Evolutionary conservation across 2,113 vertebrate species (phyloP), one percentile per base, ranked within the genome.

Genomic region (Poeciliopsis retropinna): DNA sequence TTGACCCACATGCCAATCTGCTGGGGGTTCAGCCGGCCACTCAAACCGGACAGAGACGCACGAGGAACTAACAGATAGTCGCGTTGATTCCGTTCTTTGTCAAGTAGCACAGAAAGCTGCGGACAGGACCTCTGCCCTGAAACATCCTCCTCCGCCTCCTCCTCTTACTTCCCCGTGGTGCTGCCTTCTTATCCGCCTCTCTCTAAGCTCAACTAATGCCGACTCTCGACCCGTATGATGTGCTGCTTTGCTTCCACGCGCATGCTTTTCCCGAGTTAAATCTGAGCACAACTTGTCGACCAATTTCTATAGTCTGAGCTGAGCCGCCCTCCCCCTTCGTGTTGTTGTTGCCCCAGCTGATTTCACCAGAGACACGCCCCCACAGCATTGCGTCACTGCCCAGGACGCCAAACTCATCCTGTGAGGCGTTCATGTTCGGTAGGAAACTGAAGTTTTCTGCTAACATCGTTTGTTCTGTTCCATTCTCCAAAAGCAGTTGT

Each of bases 1-100:
- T 87, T 93, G 90, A 95, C 93, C 94, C 94, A 95, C 94, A 95
- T 95, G 93, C 93, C 94, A 93, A 91, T 87, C 80, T 72, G 85
- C 76, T 79, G 81, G 78, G 73, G 80, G 73, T 87, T 76, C 73
- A 62, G 88, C 90, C 93, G 85, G 89, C 85, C 87, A 76, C 78
- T 85, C 80, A 80, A 88, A 85, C 85, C 90, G 88, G 88, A 86
- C 88, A 80, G 67, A 84, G 83, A 70, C 84, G 82, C 73, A 44
- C 15, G 25, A 67, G 63, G 57, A 85, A 78, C 12, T 34, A 60
- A 30, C 60, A 60, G 22, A 39, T 41, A 74, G 34, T 66, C 12
- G 12, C 61, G 39, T 72, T 15, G 47, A 68, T 73, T 65, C 73
- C 4, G 75, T 41, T 70, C 76, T 75, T 88, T 70, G 28, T 62